These are phyloP conservation scores for Sympetrum striolatum DNA, from an alignment of 2,888 invertebrate genomes.

Conservation along the genomic window DNA sequence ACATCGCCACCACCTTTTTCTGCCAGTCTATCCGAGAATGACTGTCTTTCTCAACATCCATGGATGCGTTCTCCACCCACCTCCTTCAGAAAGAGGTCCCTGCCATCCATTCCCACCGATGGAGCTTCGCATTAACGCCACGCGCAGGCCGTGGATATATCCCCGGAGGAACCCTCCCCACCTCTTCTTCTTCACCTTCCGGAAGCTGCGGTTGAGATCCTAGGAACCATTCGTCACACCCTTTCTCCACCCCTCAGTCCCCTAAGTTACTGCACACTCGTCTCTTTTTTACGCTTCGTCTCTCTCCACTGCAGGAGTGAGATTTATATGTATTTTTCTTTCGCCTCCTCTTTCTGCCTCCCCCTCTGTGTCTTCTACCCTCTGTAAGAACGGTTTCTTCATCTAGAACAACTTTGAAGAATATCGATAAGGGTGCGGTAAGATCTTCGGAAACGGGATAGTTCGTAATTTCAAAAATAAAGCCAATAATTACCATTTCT, in stretches of 20 bases:
- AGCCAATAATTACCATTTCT: too few relatives aligned
- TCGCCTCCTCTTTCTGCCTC: not conserved
- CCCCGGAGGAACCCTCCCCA: not conserved
- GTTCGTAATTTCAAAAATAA: too few relatives aligned
- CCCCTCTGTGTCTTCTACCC: too few relatives aligned
- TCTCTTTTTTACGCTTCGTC: not conserved
- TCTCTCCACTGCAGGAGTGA: not conserved
- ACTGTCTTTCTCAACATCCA: slow-evolving; percentile 19
- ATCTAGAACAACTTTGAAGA: not conserved
- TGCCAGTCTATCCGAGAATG: slow-evolving; percentile 24
- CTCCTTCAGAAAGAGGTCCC: not conserved
- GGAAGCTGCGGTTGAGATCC: not conserved
- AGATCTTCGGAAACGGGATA: too few relatives aligned
- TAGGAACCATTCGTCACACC: not conserved
- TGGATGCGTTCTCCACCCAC: slow-evolving; percentile 48
- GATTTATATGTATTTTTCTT: not conserved
- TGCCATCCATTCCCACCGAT: not conserved
- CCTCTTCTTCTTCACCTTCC: not conserved
- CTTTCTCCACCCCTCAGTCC: not conserved
- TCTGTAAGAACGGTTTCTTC: not conserved
- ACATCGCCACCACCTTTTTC: not conserved
- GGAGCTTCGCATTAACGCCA: not conserved
- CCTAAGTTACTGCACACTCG: not conserved
- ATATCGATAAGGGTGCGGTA: not conserved
- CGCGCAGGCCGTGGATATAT: not conserved